Base-by-base conservation (phyloP, 1,140 invertebrate species). In the Neodiprion lecontei region DNA sequence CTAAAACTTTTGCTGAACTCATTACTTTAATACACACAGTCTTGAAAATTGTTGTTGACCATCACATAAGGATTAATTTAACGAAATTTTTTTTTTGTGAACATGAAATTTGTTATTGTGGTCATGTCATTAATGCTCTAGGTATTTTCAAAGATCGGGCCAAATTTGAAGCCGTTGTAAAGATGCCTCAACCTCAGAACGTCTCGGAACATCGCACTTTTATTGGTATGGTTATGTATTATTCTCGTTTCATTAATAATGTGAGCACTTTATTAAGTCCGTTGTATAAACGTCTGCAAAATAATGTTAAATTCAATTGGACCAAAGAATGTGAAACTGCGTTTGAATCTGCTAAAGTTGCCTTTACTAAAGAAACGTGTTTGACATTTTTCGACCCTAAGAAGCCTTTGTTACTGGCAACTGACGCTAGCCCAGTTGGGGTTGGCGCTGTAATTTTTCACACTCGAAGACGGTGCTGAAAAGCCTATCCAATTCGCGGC, bases 201-300 rank as follows among this genome's bases (percentile, higher is more conserved):
- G 75, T 84, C 11, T 72, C 76, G 1, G 12, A 78, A 65, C 67
- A 80, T 10, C 74, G 75, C 70, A 76, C 77, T 72, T 82, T 78
- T 75, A 50, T 82, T 23, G 81, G 79, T 11, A 67, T 78, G 67
- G 74, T 81, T 8, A 84, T 80, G 74, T 84, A 81, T 78, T 84
- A 82, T 78, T 72, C 78, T 0, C 80, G 82, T 74, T 88, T 87
- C 76, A 76, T 86, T 40, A 69, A 72, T 11, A 82, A 86, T 74
- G 76, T 85, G 11, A 77, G 78, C 21, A 65, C 73, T 23, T 76
- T 74, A n/a, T 75, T 85, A 75, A 61, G 47, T 10, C 83, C 83
- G 1, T 77, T 86, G 65, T 83, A 77, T 67, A 72, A 77, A 12
- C 79, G 81, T 23, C 73, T 79, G 47, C 72, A 79, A 23, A 77